Evolutionary conservation across 2,888 invertebrate genomes (phyloP), one percentile per base, ranked within the genome.

Genomic region (Sphecodes monilicornis): DNA sequence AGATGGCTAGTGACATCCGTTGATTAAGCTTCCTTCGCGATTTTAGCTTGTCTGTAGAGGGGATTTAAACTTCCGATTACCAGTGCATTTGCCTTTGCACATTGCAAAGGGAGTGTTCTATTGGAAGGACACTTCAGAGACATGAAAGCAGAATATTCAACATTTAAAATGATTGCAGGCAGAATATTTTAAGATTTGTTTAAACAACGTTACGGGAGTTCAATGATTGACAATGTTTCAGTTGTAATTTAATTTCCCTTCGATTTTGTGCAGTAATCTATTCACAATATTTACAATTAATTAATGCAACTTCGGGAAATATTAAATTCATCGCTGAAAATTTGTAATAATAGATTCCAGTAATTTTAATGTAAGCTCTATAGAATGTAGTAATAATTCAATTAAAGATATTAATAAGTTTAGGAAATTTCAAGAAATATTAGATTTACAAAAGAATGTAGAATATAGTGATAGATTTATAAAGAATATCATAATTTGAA

Each of bases 11-110:
- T 18, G 39, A 41, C 54, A 22, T 71, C 41, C 43, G 54, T 54
- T 68, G 43, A 72, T 84, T 76, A 75, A 84, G 18, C n/a, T 60
- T 26, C 68, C 26, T 60, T 29, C 73, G 39, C 29, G 41, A 69
- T 71, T 78, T 43, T 43, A 43, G 71, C 43, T 10, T 32, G 16
- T 36, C 54, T 16, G 13, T 10, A n/a, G 10, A 8, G 22, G 16
- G 43, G 39, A 16, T n/a, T 68, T 68, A 68, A 66, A 66, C 66
- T 66, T 66, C 1, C 60, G 60, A 60, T 60, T 60, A 32, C 60
- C 60, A 60, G 60, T 60, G 60, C 29, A 60, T 60, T 60, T 60
- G 29, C 60, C 29, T 18, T 29, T 29, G 32, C 8, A 60, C 60
- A 1, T 29, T 2, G 60, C 29, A 29, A 6, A 16, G 26, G 26